phyloP scores from a whole-genome alignment of 2,888 invertebrate species.

The Syrista parreyssii region DNA sequence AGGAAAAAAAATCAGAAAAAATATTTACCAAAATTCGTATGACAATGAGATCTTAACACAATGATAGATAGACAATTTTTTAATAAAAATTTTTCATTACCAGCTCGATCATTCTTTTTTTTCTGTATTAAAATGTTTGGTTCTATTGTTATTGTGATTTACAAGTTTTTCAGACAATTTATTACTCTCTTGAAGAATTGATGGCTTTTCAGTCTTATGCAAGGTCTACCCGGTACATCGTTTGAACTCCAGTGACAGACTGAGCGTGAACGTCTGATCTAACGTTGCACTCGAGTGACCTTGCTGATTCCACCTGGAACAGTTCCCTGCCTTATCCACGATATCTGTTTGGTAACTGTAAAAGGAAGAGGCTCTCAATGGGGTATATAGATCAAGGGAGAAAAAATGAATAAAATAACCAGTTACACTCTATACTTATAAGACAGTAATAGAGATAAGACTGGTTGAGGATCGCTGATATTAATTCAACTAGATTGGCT shows the following conservation, averaged over 20 bases:
- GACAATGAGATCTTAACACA: not conserved
- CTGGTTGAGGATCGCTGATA: constrained; percentile 34
- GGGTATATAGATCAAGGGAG: not conserved
- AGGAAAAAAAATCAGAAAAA: not conserved
- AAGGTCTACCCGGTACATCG: constrained; percentile 15
- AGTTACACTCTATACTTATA: not conserved
- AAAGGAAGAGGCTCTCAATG: constrained; percentile 59
- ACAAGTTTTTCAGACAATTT: not conserved
- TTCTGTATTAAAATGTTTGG: not conserved
- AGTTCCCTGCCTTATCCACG: constrained; percentile 60
- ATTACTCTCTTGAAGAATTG: not conserved
- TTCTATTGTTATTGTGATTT: not conserved
- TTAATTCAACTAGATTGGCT: constrained; percentile 33
- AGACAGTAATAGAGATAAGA: not conserved
- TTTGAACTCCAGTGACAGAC: constrained; percentile 26
- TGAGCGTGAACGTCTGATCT: constrained; percentile 22
- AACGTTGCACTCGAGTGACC: constrained; percentile 61
- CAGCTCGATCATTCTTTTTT: not conserved
- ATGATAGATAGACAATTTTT: not conserved
- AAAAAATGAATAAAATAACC: not conserved
- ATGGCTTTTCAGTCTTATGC: not conserved
- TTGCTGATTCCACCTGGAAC: constrained; percentile 56
- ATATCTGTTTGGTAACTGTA: constrained; percentile 61
- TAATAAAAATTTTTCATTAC: not conserved
- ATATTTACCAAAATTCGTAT: not conserved